These are phyloP conservation scores for Diadophis punctatus DNA, from an alignment of 2,113 vertebrate species.

Conservation along the genomic window DNA sequence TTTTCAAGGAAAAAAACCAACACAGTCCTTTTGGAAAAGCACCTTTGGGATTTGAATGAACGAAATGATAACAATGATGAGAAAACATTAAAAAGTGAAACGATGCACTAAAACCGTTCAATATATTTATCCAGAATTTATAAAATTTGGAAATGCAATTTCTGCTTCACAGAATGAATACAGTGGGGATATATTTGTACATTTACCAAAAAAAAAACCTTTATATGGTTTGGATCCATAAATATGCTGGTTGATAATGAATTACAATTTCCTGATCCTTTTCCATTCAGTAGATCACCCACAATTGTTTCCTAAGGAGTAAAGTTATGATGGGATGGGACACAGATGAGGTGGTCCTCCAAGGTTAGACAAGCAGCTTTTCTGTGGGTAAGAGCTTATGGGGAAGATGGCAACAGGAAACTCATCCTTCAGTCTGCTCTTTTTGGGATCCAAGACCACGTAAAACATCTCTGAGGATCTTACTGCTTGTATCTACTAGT, in stretches of 20 bases:
- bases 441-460: background rate
- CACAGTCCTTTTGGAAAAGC: background rate
- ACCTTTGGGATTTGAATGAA: constrained; percentile 32
- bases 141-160: background rate
- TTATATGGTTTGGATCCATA: background rate
- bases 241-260: background rate
- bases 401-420: no score
- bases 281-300: background rate
- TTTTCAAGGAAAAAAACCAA: background rate
- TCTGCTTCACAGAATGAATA: background rate
- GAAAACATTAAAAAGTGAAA: constrained; percentile 37
- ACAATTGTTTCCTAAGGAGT: background rate
- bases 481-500: background rate
- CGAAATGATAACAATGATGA: constrained; percentile 51
- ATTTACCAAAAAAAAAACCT: background rate
- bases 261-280: background rate
- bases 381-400: background rate
- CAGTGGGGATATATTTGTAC: background rate
- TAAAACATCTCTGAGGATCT: background rate
- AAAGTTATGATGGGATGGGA: background rate
- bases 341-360: background rate
- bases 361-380: background rate
- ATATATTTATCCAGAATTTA: constrained; percentile 26
- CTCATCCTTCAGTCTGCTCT: no score
- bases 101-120: constrained; percentile 40